phyloP scores from a whole-genome alignment of 2,113 vertebrate genomes.

The Neopipo cinnamomea region DNA sequence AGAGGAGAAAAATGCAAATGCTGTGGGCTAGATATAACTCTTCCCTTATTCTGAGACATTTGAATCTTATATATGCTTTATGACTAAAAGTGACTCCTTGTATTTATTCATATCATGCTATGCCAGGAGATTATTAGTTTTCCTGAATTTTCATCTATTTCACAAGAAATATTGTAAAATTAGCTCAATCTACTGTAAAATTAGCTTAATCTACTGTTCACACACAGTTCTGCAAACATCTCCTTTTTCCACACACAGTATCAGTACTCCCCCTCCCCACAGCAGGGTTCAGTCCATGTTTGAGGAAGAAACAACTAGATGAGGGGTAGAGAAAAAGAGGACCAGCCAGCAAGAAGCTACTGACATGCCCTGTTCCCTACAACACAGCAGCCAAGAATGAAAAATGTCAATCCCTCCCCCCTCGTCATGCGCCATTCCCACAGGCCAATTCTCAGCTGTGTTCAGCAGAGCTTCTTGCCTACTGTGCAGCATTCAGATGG shows the following conservation, averaged over 20 bases:
- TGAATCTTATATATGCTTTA: neutral
- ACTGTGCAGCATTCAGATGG: neutral
- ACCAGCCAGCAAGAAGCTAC: neutral
- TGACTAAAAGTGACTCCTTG: neutral
- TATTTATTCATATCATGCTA: neutral
- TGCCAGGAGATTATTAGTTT: neutral
- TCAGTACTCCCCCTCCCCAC: neutral
- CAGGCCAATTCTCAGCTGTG: neutral
- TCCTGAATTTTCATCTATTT: neutral
- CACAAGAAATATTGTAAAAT: neutral
- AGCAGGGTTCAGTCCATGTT: neutral
- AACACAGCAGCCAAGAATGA: neutral
- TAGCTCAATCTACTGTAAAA: neutral
- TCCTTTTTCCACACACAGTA: neutral
- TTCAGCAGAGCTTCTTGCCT: neutral
- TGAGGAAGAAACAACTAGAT: neutral
- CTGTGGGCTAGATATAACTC: neutral
- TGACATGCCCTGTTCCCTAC: neutral
- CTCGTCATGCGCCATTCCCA: neutral
- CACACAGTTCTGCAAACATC: neutral
- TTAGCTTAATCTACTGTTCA: neutral
- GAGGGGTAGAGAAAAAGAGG: neutral
- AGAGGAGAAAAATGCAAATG: neutral
- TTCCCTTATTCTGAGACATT: neutral
- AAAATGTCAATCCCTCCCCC: neutral